A percentile compares a stretch with the other conserved stretches of the same genome.
phyloP scores from a whole-genome alignment of 1,140 invertebrate genomes.

The Zaprionus ghesquierei region DNA sequence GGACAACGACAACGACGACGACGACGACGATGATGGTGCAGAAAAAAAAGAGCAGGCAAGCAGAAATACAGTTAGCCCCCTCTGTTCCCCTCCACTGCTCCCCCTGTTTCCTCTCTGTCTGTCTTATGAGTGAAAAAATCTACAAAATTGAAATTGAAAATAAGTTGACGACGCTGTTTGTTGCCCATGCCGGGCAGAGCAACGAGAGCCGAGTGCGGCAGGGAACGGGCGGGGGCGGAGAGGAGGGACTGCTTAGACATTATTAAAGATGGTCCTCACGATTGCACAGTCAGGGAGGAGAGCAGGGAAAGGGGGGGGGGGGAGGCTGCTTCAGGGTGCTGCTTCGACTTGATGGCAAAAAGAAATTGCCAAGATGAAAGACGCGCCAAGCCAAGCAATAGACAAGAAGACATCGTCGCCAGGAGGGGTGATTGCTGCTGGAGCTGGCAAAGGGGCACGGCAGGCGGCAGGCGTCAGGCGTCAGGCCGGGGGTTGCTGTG shows the following conservation, averaged over 20 bases:
- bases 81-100: neutral
- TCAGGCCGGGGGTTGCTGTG: slow-evolving; percentile 43
- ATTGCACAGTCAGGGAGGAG: slow-evolving; percentile 4
- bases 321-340: slow-evolving; percentile 5
- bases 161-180: slow-evolving; percentile 77
- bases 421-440: neutral
- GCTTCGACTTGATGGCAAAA: slow-evolving; percentile 52
- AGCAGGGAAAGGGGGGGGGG: neutral
- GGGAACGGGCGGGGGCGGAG: neutral
- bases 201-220: no score
- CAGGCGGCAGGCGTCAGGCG: neutral
- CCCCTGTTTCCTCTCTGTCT: neutral
- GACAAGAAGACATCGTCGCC: slow-evolving; percentile 36
- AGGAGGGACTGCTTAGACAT: slow-evolving; percentile 54
- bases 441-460: neutral
- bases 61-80: neutral
- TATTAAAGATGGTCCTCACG: slow-evolving; percentile 67
- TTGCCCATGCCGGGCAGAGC: slow-evolving; percentile 24
- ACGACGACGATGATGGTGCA: slow-evolving; percentile 23
- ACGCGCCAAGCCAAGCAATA: slow-evolving; percentile 38
- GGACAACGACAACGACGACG: slow-evolving; percentile 19
- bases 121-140: slow-evolving; percentile 77
- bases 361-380: slow-evolving; percentile 80
- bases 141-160: slow-evolving; percentile 81
- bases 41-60: slow-evolving; percentile 25